Conservation (phyloP, 2,113 vertebrate species). For the Xiphophorus maculatus region DNA sequence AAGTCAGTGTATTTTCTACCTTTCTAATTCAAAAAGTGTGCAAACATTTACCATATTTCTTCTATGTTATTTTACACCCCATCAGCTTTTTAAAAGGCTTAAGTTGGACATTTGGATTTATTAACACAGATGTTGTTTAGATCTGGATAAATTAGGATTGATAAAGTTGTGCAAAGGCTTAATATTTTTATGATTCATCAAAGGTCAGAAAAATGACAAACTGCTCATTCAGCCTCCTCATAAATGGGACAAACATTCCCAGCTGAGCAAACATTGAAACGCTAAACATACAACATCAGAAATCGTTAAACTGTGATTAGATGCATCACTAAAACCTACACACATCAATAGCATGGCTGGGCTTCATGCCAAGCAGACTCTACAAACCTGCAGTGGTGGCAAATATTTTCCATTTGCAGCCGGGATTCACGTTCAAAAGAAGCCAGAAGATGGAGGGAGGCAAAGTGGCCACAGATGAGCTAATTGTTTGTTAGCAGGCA, state of each 20-base stretch:
- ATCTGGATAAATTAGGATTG: slow-evolving; percentile 14
- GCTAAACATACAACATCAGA: slow-evolving; percentile 4
- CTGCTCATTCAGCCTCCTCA: slow-evolving; percentile 12
- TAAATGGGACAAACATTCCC: slow-evolving; percentile 21
- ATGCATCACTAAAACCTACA: slow-evolving; percentile 15
- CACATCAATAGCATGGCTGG: slow-evolving; percentile 40
- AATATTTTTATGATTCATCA: slow-evolving; percentile 1
- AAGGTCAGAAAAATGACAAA: slow-evolving; percentile 49
- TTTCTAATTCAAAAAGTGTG: no score
- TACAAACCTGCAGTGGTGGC: slow-evolving; percentile 2
- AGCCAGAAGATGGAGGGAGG: slow-evolving; percentile 13
- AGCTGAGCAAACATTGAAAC: slow-evolving; percentile 10
- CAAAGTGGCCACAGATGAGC: slow-evolving; percentile 36
- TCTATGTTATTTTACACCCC: no score
- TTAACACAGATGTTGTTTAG: slow-evolving; percentile 27
- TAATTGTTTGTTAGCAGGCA: slow-evolving; percentile 45
- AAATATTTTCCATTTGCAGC: slow-evolving; percentile 38
- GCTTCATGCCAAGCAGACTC: slow-evolving; percentile 27
- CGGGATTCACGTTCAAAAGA: slow-evolving; percentile 29
- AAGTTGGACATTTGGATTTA: slow-evolving; percentile 22
- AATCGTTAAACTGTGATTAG: slow-evolving; percentile 42
- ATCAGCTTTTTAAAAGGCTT: neutral
- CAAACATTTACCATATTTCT: no score
- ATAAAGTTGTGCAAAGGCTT: slow-evolving; percentile 19
- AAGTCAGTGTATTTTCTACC: no score